phyloP scores from a whole-genome alignment of 2,888 invertebrate species.

The Cremastinae sp. region DNA sequence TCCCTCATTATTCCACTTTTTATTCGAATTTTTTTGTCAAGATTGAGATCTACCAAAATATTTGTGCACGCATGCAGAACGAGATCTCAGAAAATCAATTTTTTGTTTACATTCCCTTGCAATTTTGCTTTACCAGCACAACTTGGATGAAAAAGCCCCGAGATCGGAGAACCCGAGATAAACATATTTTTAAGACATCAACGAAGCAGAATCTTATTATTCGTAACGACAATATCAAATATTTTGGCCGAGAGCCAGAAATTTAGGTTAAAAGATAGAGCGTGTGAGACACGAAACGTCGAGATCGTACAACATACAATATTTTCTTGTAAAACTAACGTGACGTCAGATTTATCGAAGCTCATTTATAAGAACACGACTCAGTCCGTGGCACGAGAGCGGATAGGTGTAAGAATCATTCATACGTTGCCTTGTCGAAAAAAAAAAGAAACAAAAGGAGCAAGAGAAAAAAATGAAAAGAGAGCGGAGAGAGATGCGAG shows the following conservation, averaged over 20 bases:
- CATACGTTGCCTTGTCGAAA: slow-evolving; percentile 39
- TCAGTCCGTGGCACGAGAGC: slow-evolving; percentile 47
- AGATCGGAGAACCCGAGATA: not conserved
- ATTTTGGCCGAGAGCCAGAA: slow-evolving; percentile 38
- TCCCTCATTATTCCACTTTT: not conserved
- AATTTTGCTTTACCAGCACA: too few relatives aligned
- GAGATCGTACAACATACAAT: slow-evolving; percentile 32
- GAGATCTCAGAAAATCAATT: too few relatives aligned
- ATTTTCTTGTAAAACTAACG: slow-evolving; percentile 49
- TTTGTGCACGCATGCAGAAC: not conserved
- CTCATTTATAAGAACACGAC: slow-evolving; percentile 57
- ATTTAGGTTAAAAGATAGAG: slow-evolving; percentile 44
- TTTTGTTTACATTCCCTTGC: too few relatives aligned
- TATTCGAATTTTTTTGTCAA: slow-evolving; percentile 6
- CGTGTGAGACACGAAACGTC: slow-evolving; percentile 31
- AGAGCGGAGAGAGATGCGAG: not conserved
- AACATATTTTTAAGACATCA: slow-evolving; percentile 1
- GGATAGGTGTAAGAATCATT: slow-evolving; percentile 57
- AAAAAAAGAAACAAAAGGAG: too few relatives aligned
- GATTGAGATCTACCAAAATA: not conserved
- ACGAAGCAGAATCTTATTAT: slow-evolving; percentile 6
- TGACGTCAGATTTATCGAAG: slow-evolving; percentile 56
- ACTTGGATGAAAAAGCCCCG: too few relatives aligned
- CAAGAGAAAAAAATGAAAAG: slow-evolving; percentile 4
- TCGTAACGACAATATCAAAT: slow-evolving; percentile 27